Evolutionary conservation across 2,113 vertebrate species (phyloP).

Genomic region (Saccopteryx bilineata): DNA sequence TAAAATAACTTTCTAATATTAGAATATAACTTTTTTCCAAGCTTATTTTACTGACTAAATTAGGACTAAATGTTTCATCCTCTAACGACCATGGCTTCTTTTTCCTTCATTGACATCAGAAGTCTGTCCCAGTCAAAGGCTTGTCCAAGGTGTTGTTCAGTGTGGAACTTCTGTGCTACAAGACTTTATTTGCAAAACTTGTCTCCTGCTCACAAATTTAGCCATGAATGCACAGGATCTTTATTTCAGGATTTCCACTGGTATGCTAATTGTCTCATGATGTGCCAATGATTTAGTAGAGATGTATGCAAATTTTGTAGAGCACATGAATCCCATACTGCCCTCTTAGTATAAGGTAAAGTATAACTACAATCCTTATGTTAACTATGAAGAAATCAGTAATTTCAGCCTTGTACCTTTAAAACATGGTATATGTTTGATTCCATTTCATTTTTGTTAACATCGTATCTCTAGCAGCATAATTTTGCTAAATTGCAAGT

Average conservation of each 20-base stretch:
- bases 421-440: background rate
- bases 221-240: background rate
- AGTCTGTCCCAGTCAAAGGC: background rate
- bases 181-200: background rate
- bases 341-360: background rate
- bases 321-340: background rate
- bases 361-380: background rate
- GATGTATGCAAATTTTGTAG: background rate
- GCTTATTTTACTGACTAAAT: background rate
- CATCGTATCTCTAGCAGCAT: background rate
- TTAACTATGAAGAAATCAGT: background rate
- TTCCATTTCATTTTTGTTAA: conserved; percentile 12
- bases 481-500: background rate
- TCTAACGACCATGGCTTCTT: background rate
- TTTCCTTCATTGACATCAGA: background rate
- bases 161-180: background rate
- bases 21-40: background rate
- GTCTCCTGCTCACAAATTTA: background rate
- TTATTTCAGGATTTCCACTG: background rate
- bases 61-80: background rate
- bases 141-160: background rate
- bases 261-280: background rate
- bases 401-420: background rate
- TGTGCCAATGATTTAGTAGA: background rate
- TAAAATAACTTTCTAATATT: conserved; percentile 27